These are phyloP conservation scores for Pseudochromis fuscus DNA, from an alignment of 2,797 vertebrate genomes.

Conservation along the genomic window DNA sequence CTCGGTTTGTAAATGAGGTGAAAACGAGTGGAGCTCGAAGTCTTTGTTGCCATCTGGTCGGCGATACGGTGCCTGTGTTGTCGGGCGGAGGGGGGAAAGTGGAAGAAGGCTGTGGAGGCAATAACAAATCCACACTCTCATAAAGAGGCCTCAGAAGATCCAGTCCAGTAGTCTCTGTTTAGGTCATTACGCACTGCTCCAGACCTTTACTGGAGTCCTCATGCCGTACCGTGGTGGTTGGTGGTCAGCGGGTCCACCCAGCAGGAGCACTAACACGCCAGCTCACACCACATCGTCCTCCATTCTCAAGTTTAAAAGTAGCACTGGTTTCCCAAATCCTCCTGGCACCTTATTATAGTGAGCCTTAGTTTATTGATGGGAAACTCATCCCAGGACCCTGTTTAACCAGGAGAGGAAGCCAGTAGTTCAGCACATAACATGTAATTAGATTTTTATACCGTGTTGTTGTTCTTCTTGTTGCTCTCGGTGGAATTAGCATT, in stretches of 20 bases:
- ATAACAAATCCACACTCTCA: conserved; percentile 59
- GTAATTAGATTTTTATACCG: conserved; percentile 53
- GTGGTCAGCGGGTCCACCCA: conserved; percentile 79
- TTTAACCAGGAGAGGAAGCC: conserved; percentile 31
- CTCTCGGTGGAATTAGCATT: conserved; percentile 39
- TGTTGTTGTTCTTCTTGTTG: conserved; percentile 24
- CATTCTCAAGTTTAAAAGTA: conserved; percentile 73
- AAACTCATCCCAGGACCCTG: conserved; percentile 47
- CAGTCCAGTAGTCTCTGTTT: conserved; percentile 64
- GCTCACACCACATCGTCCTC: conserved; percentile 64
- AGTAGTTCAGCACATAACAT: conserved; percentile 38
- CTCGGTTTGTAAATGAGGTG: conserved; percentile 58
- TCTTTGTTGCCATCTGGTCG: conserved; percentile 39
- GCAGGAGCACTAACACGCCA: conserved; percentile 62
- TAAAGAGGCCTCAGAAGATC: conserved; percentile 55
- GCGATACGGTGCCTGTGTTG: conserved; percentile 35
- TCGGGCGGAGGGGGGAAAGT: conserved; percentile 17
- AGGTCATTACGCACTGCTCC: conserved; percentile 47
- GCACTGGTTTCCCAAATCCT: conserved; percentile 70
- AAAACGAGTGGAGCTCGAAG: conserved; percentile 42
- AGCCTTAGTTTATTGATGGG: conserved; percentile 55
- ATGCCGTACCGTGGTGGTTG: conserved; percentile 66
- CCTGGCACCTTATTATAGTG: conserved; percentile 67
- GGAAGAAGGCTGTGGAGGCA: conserved; percentile 33
- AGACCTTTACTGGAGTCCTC: conserved; percentile 51